Conservation (phyloP, 2,113 vertebrate species). For the Clinocottus analis region DNA sequence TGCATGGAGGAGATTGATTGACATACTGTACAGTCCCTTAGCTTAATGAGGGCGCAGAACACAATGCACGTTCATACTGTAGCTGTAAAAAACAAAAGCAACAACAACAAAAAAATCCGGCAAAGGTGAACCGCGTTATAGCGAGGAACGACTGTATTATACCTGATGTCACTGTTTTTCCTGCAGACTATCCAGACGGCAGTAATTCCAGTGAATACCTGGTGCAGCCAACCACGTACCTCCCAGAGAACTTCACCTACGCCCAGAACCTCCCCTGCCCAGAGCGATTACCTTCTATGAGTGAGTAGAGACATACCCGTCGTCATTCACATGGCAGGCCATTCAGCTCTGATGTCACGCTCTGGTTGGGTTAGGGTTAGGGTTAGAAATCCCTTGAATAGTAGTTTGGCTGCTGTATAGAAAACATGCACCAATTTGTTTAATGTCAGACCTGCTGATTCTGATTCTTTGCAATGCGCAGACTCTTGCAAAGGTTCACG, state of each 20-base stretch:
- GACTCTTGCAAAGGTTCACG: not conserved
- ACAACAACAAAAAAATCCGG: too few relatives aligned
- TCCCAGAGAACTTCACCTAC: conserved; percentile 98
- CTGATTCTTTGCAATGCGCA: not conserved
- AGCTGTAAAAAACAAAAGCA: too few relatives aligned
- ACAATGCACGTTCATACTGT: too few relatives aligned
- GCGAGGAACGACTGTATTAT: too few relatives aligned
- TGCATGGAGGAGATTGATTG: too few relatives aligned
- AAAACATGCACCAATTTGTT: not conserved
- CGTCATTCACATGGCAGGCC: not conserved
- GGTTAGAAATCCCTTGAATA: not conserved
- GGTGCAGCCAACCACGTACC: conserved; percentile 91
- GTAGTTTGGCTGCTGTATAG: not conserved
- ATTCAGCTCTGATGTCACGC: too few relatives aligned
- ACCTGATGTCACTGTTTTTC: not conserved
- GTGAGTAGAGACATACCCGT: conserved; percentile 82
- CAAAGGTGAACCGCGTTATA: too few relatives aligned
- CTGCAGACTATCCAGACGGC: conserved; percentile 94
- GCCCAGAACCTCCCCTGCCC: conserved; percentile 92
- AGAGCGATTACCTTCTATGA: conserved; percentile 96
- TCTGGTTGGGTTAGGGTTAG: too few relatives aligned
- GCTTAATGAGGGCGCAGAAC: too few relatives aligned
- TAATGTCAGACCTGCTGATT: not conserved
- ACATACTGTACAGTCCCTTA: too few relatives aligned
- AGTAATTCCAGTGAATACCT: conserved; percentile 93